A percentile compares a stretch with the other conserved stretches of the same genome.
These are phyloP conservation scores for Heterohyrax brucei DNA, from an alignment of 2,797 vertebrate genomes.

Conservation along the genomic window DNA sequence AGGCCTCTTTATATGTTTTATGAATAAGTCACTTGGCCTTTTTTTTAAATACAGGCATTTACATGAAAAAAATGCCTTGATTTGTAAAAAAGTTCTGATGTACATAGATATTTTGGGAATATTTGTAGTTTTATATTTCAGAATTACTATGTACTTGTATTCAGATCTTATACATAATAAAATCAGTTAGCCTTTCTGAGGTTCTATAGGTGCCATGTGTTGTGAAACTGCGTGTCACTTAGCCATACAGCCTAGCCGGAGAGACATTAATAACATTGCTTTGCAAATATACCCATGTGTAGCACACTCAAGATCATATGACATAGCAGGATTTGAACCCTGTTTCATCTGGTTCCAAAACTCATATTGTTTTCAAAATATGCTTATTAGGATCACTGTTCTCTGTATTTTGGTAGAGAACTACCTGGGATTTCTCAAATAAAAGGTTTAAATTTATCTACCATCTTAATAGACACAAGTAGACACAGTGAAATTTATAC, in stretches of 20 bases:
- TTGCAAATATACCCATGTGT: not conserved
- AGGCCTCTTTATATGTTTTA: conserved; percentile 28
- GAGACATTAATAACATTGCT: not conserved
- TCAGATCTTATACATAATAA: not conserved
- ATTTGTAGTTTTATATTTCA: not conserved
- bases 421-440: not conserved
- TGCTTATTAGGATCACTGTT: not conserved
- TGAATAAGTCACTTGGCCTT: conserved; percentile 49
- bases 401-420: not conserved
- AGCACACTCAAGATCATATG: too few relatives aligned
- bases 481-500: not conserved
- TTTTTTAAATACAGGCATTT: not conserved
- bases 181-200: not conserved
- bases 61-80: not conserved
- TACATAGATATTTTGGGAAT: not conserved
- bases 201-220: not conserved
- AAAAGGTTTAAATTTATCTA: not conserved
- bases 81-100: not conserved
- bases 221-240: not conserved
- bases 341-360: not conserved
- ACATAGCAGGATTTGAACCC: not conserved
- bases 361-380: accelerated
- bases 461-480: accelerated
- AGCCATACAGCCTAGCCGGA: not conserved
- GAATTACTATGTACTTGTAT: not conserved